phyloP scores from a whole-genome alignment of 2,888 invertebrate species.

The Drosophila lutescens region DNA sequence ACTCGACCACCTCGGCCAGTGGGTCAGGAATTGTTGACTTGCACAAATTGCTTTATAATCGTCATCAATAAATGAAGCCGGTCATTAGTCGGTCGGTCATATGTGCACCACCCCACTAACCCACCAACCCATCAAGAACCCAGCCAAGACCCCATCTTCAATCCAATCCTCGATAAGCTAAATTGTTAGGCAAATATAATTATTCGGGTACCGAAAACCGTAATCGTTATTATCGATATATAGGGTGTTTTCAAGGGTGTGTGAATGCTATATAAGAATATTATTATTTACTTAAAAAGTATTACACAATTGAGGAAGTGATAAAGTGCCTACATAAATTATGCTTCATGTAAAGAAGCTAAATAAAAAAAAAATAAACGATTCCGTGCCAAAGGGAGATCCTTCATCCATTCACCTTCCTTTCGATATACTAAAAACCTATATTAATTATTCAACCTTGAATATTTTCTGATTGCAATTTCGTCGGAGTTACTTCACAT shows the following conservation, averaged over 20 bases:
- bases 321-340: not conserved
- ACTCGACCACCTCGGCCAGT: constrained; percentile 29
- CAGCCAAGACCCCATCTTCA: not conserved
- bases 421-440: constrained; percentile 11
- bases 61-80: constrained; percentile 74
- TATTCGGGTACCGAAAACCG: constrained; percentile 32
- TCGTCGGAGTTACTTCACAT: not conserved
- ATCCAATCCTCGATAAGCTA: constrained; percentile 14
- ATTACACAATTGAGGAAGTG: not conserved
- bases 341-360: not conserved
- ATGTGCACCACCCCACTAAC: constrained; percentile 6
- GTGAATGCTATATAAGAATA: too few species aligned
- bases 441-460: constrained; percentile 35
- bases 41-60: constrained; percentile 79
- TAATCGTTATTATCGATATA: not conserved
- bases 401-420: not conserved
- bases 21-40: constrained; percentile 47
- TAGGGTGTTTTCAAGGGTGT: not conserved
- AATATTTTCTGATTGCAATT: constrained; percentile 32
- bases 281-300: too few species aligned
- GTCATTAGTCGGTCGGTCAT: constrained; percentile 56
- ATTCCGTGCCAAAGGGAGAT: not conserved
- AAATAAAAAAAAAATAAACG: not conserved
- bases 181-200: constrained; percentile 60
- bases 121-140: not conserved